Base-by-base conservation (phyloP, 2,888 invertebrate species). In the Dione vanillae region DNA sequence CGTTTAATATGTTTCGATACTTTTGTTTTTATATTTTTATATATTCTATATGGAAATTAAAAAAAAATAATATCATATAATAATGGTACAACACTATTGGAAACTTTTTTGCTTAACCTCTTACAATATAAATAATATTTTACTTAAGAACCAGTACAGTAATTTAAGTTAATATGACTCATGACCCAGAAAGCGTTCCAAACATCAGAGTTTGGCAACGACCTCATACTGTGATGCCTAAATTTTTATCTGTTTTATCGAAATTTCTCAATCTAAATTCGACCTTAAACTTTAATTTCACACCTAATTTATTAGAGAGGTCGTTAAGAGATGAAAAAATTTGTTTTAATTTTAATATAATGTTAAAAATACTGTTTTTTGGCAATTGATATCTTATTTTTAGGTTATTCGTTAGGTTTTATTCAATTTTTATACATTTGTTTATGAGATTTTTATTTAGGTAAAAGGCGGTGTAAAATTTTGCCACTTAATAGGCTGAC, bases 121-220 rank as follows among this genome's bases (percentile, higher is more conserved):
- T 45, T 45, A n/a, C 2, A 35, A 54, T 12, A 9, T 35, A 54
- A 54, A 9, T 10, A 40, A 1, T 11, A 19, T 35, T 58, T 58
- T 16, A 45, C 9, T 45, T 27, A 14, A n/a, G 14, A 27, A 45
- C 10, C 1, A 35, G 40, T 58, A 40, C 27, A 61, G 6, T n/a
- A 43, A 27, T 27, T 27, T 0, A 27, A 56, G 10, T 16, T 37
- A 40, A 49, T 68, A 67, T 71, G 70, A 67, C 40, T 71, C 56
- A 71, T 58, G 70, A 67, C 70, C 70, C 67, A 71, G 70, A 71
- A 67, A 62, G 16, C 41, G 62, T 67, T 71, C 70, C 70, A 67
- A 71, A 67, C 14, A 45, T 12, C 35, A 37, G 14, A 47, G 45
- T 58, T 71, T 71, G 70, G 70, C 70, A 71, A 37, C 62, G 8